Conservation (phyloP, 2,113 vertebrate species). For the Psophia crepitans region DNA sequence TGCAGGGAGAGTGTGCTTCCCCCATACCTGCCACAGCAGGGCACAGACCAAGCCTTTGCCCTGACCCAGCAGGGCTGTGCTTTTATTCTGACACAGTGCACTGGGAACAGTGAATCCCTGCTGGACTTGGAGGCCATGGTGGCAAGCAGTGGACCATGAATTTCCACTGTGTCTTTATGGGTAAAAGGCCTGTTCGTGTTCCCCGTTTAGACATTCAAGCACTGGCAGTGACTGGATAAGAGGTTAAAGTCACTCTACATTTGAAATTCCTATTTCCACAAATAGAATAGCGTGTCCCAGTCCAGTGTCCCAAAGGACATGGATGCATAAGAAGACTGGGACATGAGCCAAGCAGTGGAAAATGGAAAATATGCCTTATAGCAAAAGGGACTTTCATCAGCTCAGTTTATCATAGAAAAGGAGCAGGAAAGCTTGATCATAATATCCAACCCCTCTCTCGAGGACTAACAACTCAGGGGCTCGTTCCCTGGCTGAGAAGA, state of each 20-base stretch:
- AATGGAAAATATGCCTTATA: constrained; percentile 33
- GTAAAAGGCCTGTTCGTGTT: not conserved
- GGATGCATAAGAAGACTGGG: constrained; percentile 2
- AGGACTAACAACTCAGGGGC: not conserved
- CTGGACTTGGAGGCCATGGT: not conserved
- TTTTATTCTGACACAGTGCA: not conserved
- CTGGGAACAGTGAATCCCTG: not conserved
- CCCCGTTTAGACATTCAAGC: not conserved
- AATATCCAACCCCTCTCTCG: not conserved
- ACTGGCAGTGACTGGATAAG: not conserved
- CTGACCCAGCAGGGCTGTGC: not conserved
- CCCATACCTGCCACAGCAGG: fast-evolving
- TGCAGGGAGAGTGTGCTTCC: not conserved
- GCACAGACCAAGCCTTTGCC: not conserved
- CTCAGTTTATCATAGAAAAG: not conserved
- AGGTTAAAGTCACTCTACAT: not conserved
- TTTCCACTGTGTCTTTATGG: not conserved
- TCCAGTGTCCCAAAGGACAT: constrained; percentile 1
- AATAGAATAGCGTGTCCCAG: not conserved
- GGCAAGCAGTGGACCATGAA: constrained; percentile 5
- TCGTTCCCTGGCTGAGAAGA: not conserved
- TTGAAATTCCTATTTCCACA: constrained; percentile 26
- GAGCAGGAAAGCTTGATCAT: not conserved
- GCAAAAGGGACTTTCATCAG: not conserved
- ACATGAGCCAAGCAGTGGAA: not conserved